phyloP scores from a whole-genome alignment of 2,113 vertebrate genomes.

The Eidolon helvum region DNA sequence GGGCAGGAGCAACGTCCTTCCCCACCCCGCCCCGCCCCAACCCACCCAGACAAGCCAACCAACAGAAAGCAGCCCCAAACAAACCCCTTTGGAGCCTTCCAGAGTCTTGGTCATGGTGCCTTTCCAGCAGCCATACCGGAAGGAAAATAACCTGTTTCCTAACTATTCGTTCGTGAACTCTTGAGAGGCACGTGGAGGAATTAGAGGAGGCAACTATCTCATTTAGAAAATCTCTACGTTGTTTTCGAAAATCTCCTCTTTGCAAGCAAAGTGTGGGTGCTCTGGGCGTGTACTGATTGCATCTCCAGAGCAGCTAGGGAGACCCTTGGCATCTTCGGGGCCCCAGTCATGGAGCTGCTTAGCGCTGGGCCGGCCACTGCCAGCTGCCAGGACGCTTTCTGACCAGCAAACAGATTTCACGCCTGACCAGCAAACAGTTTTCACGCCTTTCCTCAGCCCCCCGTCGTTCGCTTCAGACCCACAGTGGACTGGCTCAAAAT shows the following conservation, averaged over 20 bases:
- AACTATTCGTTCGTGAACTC: not conserved
- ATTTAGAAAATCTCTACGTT: not conserved
- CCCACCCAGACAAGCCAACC: not conserved
- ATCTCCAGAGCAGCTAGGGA: not conserved
- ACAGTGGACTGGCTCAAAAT: not conserved
- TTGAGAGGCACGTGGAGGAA: not conserved
- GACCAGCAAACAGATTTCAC: not conserved
- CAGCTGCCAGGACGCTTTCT: not conserved
- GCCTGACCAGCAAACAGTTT: not conserved
- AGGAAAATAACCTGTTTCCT: not conserved
- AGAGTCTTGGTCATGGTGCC: not conserved
- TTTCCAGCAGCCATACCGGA: not conserved
- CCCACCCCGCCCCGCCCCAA: no score
- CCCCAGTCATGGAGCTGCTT: no score
- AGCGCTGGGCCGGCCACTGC: not conserved
- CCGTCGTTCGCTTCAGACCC: not conserved
- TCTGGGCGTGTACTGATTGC: accelerated
- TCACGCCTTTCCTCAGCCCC: not conserved
- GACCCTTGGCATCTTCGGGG: no score
- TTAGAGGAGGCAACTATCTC: not conserved
- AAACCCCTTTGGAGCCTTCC: not conserved
- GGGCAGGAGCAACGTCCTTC: no score
- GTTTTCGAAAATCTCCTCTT: not conserved
- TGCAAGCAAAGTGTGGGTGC: not conserved
- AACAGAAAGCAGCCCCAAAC: not conserved